A percentile compares a stretch with the other conserved stretches of the same genome.
These are phyloP conservation scores for Torymus texanus DNA, from an alignment of 2,888 invertebrate genomes.

Conservation along the genomic window DNA sequence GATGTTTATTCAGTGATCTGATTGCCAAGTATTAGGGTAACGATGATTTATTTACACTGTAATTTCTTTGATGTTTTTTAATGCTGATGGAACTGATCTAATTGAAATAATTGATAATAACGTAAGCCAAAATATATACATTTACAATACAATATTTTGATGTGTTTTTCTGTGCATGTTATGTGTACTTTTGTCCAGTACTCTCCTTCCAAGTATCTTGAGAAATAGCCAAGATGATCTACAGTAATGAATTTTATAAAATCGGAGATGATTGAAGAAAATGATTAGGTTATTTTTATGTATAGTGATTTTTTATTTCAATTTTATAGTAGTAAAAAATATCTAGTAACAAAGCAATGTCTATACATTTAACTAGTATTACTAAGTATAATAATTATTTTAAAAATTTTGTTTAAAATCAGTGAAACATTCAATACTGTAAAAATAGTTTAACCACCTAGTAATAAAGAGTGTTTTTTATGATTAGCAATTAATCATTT, in stretches of 20 bases:
- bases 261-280: too few relatives aligned
- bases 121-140: constrained; percentile 19
- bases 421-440: not conserved
- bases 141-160: constrained; percentile 38
- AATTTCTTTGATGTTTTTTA: not conserved
- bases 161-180: constrained; percentile 3
- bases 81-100: not conserved
- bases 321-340: not conserved
- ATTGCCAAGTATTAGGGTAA: not conserved
- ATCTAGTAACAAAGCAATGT: not conserved
- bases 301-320: constrained; percentile 4
- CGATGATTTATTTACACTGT: not conserved
- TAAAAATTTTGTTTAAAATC: too few relatives aligned
- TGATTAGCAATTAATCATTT: not conserved
- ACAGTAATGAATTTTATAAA: not conserved
- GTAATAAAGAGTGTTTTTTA: not conserved
- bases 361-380: too few relatives aligned
- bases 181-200: not conserved
- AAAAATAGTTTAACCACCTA: not conserved
- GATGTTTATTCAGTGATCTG: not conserved
- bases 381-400: too few relatives aligned
- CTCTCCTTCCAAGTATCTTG: not conserved
- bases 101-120: not conserved
- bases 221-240: not conserved
- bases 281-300: not conserved